These are phyloP conservation scores for Petrocephalus schoutedeni DNA, from an alignment of 2,797 vertebrate genomes.

Conservation along the genomic window DNA sequence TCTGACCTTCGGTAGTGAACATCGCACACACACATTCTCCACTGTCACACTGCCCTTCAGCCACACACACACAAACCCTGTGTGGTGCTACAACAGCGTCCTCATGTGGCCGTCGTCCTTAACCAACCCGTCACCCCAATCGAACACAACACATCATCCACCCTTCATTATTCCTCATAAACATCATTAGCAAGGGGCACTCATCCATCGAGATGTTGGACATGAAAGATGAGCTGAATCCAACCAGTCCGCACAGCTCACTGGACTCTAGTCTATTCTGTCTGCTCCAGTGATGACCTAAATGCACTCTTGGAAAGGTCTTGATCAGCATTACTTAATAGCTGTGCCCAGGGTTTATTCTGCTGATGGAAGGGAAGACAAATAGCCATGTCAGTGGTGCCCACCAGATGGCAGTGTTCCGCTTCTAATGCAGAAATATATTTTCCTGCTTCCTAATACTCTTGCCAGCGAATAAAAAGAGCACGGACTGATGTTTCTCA, in stretches of 20 bases:
- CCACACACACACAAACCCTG: background rate
- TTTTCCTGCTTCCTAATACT: background rate
- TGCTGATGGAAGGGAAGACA: slow-evolving; percentile 53
- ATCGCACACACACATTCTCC: background rate
- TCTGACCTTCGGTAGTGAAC: background rate
- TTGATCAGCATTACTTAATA: slow-evolving; percentile 53
- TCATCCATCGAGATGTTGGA: slow-evolving; percentile 58
- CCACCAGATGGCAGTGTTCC: slow-evolving; percentile 16
- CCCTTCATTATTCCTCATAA: slow-evolving; percentile 50
- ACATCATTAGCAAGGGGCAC: slow-evolving; percentile 62
- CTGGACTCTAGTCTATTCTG: slow-evolving; percentile 59
- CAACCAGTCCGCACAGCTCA: slow-evolving; percentile 48
- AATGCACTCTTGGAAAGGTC: slow-evolving; percentile 60
- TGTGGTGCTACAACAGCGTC: background rate
- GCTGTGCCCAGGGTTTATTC: slow-evolving; percentile 39
- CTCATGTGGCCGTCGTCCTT: background rate
- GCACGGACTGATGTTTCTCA: background rate
- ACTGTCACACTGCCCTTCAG: background rate
- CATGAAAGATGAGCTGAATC: slow-evolving; percentile 53
- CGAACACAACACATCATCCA: background rate
- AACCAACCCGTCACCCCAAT: background rate
- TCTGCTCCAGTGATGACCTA: slow-evolving; percentile 57
- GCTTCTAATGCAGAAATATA: background rate
- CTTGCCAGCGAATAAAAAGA: background rate
- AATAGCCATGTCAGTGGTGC: background rate